Percentiles rank a stretch among this genome's conserved stretches.
phyloP scores from a whole-genome alignment of 2,888 invertebrate genomes.

The Thymelicus sylvestris region DNA sequence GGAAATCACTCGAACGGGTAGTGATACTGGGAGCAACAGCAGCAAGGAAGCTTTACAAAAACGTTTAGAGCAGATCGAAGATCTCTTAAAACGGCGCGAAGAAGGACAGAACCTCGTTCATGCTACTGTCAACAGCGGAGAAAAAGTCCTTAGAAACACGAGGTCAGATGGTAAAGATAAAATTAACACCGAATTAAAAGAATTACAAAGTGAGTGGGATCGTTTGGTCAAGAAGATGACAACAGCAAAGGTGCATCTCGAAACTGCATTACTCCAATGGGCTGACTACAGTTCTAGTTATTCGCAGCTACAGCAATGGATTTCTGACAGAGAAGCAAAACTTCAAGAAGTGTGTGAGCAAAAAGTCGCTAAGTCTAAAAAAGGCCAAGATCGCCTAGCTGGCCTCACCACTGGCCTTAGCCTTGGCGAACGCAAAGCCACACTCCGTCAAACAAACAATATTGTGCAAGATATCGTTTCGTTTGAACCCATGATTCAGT shows the following conservation, averaged over 20 bases:
- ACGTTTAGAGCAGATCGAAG: constrained; percentile 91
- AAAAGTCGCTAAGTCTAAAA: constrained; percentile 91
- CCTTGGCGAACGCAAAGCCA: constrained; percentile 94
- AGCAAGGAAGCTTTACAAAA: constrained; percentile 93
- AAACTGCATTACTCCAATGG: constrained; percentile 96
- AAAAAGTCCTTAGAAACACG: constrained; percentile 94
- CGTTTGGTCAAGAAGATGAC: constrained; percentile 95
- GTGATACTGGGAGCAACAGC: constrained; percentile 90
- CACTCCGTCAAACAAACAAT: constrained; percentile 95
- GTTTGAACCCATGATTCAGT: constrained; percentile 98
- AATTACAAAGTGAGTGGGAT: constrained; percentile 96
- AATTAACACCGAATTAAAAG: constrained; percentile 94
- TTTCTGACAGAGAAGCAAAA: constrained; percentile 96
- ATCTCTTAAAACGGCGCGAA: constrained; percentile 91
- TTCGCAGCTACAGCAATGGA: constrained; percentile 96
- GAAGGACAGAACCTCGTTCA: constrained; percentile 95
- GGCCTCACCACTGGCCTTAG: constrained; percentile 91
- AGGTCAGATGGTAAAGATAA: constrained; percentile 95
- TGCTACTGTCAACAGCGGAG: constrained; percentile 94
- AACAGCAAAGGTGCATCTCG: constrained; percentile 95
- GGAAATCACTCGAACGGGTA: constrained; percentile 91
- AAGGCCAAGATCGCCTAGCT: constrained; percentile 87
- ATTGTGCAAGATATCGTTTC: constrained; percentile 98
- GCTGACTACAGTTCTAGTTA: constrained; percentile 98
- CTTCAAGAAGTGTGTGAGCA: constrained; percentile 95